A percentile compares a stretch with the other conserved stretches of the same genome.
Evolutionary conservation across 1,140 invertebrate genomes (phyloP).

Genomic region (Trichogramma pretiosum): DNA sequence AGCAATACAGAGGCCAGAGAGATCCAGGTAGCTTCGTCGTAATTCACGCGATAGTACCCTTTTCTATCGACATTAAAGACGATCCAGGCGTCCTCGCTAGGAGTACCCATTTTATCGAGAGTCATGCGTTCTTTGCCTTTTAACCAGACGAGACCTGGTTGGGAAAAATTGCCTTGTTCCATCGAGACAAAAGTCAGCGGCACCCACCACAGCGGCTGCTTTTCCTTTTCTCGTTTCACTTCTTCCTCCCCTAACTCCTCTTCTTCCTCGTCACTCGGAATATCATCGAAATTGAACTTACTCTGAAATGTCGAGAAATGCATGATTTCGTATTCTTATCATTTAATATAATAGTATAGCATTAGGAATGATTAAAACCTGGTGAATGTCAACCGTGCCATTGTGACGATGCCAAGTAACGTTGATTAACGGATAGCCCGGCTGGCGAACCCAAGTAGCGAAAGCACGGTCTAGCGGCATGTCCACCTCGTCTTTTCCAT

Average conservation of each 20-base stretch:
- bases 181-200: slow-evolving; percentile 46
- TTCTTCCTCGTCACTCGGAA: neutral
- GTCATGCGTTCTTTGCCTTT: slow-evolving; percentile 25
- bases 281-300: slow-evolving; percentile 21
- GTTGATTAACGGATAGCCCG: slow-evolving; percentile 57
- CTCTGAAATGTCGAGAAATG: too few species aligned
- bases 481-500: neutral
- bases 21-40: slow-evolving; percentile 54
- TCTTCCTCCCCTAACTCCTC: neutral
- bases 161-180: slow-evolving; percentile 24
- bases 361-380: too few species aligned
- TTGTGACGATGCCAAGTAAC: slow-evolving; percentile 47
- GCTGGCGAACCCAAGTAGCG: slow-evolving; percentile 1
- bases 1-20: slow-evolving; percentile 45
- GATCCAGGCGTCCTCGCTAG: slow-evolving; percentile 44
- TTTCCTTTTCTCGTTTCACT: neutral
- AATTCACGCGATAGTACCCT: slow-evolving; percentile 59
- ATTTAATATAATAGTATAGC: too few species aligned
- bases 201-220: slow-evolving; percentile 42
- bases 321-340: too few species aligned
- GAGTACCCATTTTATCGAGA: too few species aligned
- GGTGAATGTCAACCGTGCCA: slow-evolving; percentile 37
- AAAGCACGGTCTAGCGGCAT: neutral
- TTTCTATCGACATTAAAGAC: slow-evolving; percentile 49
- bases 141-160: slow-evolving; percentile 33